A percentile compares a stretch with the other conserved stretches of the same genome.
Conservation (phyloP, 2,797 vertebrate genomes). For the Acanthiza pusilla region DNA sequence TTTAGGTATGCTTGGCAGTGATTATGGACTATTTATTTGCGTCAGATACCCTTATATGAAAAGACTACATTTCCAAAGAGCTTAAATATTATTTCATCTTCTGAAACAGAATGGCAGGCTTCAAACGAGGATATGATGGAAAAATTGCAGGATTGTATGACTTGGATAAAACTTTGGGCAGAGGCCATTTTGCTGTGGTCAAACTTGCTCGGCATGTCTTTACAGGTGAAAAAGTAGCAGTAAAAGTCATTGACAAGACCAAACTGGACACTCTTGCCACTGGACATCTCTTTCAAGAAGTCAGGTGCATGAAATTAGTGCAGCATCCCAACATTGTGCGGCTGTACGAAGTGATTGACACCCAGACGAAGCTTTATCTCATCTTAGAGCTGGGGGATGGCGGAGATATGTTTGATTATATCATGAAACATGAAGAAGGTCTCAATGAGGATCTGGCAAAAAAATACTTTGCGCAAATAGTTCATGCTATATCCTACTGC, state of each 20-base stretch:
- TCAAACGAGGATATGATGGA: constrained; percentile 95
- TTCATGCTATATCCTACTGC: constrained; percentile 97
- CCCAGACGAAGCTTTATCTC: constrained; percentile 96
- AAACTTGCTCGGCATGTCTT: constrained; percentile 97
- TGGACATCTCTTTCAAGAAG: constrained; percentile 96
- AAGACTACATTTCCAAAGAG: constrained; percentile 64
- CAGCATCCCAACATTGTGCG: constrained; percentile 98
- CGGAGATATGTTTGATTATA: constrained; percentile 98
- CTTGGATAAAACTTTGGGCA: constrained; percentile 95
- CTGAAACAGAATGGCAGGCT: constrained; percentile 87
- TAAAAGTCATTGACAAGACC: constrained; percentile 98
- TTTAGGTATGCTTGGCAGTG: constrained; percentile 75
- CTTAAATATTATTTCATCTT: constrained; percentile 7
- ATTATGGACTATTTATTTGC: constrained; percentile 80
- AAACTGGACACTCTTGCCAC: constrained; percentile 94
- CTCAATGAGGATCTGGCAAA: constrained; percentile 95
- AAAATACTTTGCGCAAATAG: constrained; percentile 97
- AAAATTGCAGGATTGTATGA: constrained; percentile 98
- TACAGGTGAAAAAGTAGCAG: constrained; percentile 96
- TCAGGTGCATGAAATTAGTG: constrained; percentile 97
- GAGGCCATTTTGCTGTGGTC: constrained; percentile 96
- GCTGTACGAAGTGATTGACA: constrained; percentile 97
- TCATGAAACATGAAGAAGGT: constrained; percentile 98
- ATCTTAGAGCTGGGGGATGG: constrained; percentile 96
- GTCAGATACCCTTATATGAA: constrained; percentile 79